These are phyloP conservation scores for Meloidogyne exigua DNA, from an alignment of 1,140 invertebrate species.

Conservation along the genomic window DNA sequence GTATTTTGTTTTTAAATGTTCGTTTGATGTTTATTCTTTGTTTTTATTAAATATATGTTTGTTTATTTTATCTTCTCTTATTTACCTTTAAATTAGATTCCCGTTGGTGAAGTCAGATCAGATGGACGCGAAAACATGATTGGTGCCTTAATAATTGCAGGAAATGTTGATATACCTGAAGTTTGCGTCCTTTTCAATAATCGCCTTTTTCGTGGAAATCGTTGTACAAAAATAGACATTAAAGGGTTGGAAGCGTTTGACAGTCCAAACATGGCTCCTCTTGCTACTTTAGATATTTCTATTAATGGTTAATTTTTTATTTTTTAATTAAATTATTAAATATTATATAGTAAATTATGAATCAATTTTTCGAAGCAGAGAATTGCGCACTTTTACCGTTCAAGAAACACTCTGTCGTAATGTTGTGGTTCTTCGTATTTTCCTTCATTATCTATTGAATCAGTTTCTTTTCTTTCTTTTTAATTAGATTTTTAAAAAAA, in stretches of 20 bases:
- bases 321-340: slow-evolving; percentile 54
- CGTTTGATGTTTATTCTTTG: too few relatives aligned
- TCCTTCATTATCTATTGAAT: slow-evolving; percentile 80
- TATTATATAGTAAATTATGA: slow-evolving; percentile 79
- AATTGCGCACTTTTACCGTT: slow-evolving; percentile 75
- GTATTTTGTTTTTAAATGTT: too few relatives aligned
- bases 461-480: slow-evolving; percentile 70
- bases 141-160: slow-evolving; percentile 84
- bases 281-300: slow-evolving; percentile 77
- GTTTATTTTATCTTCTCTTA: too few relatives aligned
- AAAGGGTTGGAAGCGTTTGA: slow-evolving; percentile 81
- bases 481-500: too few relatives aligned
- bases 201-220: slow-evolving; percentile 84
- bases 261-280: slow-evolving; percentile 80
- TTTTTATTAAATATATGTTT: too few relatives aligned
- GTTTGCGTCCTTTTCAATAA: slow-evolving; percentile 84
- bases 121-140: slow-evolving; percentile 92
- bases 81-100: slow-evolving; percentile 70
- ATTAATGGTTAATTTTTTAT: slow-evolving; percentile 63
- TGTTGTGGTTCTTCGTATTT: slow-evolving; percentile 80
- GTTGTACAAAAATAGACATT: slow-evolving; percentile 79
- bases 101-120: slow-evolving; percentile 79
- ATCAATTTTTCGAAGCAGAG: slow-evolving; percentile 74
- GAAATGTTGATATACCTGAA: slow-evolving; percentile 84
- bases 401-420: slow-evolving; percentile 78